phyloP scores from a whole-genome alignment of 2,113 vertebrate genomes.

The Notothenia coriiceps region DNA sequence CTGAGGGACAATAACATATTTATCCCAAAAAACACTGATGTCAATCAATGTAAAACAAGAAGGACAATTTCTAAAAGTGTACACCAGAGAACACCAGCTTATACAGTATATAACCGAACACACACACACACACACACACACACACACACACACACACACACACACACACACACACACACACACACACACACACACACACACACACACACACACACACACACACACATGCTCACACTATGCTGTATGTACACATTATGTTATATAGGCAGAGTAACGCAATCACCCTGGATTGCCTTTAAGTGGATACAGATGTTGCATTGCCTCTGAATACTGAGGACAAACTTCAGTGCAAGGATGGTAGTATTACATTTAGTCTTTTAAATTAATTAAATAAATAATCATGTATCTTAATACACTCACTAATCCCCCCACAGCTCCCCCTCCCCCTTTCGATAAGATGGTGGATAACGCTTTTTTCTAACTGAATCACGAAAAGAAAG shows the following conservation, averaged over 20 bases:
- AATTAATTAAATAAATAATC: neutral
- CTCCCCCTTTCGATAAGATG: neutral
- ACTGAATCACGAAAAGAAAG: neutral
- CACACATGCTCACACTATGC: neutral
- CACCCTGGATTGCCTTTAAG: conserved; percentile 46
- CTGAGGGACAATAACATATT: conserved; percentile 10
- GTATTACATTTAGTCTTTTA: conserved; percentile 9
- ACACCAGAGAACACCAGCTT: too few relatives aligned
- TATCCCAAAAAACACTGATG: neutral
- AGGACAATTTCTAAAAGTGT: neutral
- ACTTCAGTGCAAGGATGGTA: conserved; percentile 27
- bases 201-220: neutral
- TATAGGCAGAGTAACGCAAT: conserved; percentile 14
- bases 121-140: too few relatives aligned
- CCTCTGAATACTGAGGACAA: conserved; percentile 33
- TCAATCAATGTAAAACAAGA: neutral
- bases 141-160: neutral
- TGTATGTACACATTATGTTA: neutral
- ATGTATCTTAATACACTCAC: neutral
- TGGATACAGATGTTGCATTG: conserved; percentile 23
- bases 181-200: neutral
- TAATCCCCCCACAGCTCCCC: neutral
- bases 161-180: neutral
- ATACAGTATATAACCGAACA: neutral
- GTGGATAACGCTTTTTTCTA: neutral